These are phyloP conservation scores for Drosophila meridiana DNA, from an alignment of 2,888 invertebrate genomes.

Conservation along the genomic window DNA sequence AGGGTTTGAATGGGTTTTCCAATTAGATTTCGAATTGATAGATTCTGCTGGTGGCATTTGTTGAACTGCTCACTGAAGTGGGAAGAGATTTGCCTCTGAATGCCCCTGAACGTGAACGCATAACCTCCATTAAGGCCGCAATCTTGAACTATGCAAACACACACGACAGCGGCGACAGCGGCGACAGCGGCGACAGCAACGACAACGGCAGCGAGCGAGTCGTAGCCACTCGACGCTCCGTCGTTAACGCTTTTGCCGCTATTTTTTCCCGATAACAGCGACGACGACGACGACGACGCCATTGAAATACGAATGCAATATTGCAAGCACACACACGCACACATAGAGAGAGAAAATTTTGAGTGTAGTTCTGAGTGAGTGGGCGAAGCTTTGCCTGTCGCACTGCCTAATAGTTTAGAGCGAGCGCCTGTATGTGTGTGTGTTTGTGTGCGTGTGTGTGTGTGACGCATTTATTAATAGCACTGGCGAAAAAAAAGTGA, in stretches of 20 bases:
- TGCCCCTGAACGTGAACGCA: constrained; percentile 83
- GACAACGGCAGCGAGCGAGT: constrained; percentile 10
- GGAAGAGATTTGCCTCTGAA: constrained; percentile 38
- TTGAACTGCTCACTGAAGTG: constrained; percentile 21
- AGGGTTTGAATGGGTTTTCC: not conserved
- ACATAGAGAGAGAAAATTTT: constrained; percentile 23
- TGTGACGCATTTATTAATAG: constrained; percentile 61
- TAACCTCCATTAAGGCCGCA: constrained; percentile 84
- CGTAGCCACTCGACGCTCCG: constrained; percentile 21
- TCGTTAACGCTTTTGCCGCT: constrained; percentile 45
- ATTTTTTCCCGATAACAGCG: constrained; percentile 49
- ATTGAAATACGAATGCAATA: constrained; percentile 74
- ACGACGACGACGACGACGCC: constrained; percentile 65
- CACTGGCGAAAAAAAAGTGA: constrained; percentile 30
- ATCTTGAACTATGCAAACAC: constrained; percentile 80
- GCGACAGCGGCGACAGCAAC: constrained; percentile 2
- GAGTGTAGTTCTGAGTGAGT: constrained; percentile 40
- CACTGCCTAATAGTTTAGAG: constrained; percentile 7
- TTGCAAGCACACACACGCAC: constrained; percentile 35
- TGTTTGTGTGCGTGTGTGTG: constrained; percentile 35
- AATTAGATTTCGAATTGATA: not conserved
- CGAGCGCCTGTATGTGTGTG: constrained; percentile 25
- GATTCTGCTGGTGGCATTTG: not conserved
- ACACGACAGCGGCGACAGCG: constrained; percentile 5
- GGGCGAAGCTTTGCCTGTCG: constrained; percentile 50